Conservation (phyloP, 92 coral and sea anemone genomes). For the Metridium senile region DNA sequence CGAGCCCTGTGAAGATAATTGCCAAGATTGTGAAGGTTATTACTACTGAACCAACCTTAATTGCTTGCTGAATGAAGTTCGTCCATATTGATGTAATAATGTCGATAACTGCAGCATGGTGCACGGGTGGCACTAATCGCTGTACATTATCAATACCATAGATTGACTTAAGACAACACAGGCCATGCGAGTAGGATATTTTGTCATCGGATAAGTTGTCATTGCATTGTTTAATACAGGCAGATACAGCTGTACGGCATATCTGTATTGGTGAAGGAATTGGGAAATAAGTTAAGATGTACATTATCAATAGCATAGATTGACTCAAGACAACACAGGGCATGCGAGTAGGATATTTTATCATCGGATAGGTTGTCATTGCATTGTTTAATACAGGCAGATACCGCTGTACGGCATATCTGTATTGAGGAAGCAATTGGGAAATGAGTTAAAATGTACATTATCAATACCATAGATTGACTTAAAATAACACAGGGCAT, state of each 20-base stretch:
- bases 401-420: conserved; percentile 67
- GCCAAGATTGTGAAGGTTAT: too few species aligned
- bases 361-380: conserved; percentile 27
- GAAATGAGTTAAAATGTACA: too few species aligned
- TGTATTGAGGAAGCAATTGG: too few species aligned
- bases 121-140: conserved; percentile 69
- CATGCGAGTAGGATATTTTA: conserved; percentile 22
- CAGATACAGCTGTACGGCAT: conserved; percentile 63
- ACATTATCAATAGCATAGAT: conserved; percentile 47
- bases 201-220: conserved; percentile 3
- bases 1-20: too few species aligned
- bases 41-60: conserved; percentile 13
- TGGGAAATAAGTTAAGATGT: too few species aligned
- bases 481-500: conserved; percentile 55
- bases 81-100: conserved; percentile 62
- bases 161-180: conserved; percentile 59
- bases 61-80: conserved; percentile 28
- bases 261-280: too few species aligned
- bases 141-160: conserved; percentile 42
- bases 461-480: conserved; percentile 44
- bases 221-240: conserved; percentile 63
- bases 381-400: conserved; percentile 60
- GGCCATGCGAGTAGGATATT: conserved; percentile 29
- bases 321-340: conserved; percentile 54
- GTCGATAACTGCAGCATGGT: conserved; percentile 65